Evolutionary conservation across 2,888 invertebrate genomes (phyloP), one percentile per base, ranked within the genome.

Genomic region (Dione vanillae): DNA sequence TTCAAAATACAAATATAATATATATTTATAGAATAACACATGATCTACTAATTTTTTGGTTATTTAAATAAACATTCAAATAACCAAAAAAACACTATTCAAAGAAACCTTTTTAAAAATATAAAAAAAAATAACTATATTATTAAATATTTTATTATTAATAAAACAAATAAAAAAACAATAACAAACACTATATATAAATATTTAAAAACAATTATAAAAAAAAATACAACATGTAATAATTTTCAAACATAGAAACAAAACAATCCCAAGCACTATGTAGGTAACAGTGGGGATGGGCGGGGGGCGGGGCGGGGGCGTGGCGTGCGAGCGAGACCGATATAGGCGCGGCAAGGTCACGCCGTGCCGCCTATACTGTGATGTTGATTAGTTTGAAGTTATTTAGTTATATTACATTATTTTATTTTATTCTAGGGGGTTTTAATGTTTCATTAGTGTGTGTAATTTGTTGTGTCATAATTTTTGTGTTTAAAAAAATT

Each of bases 271-370:
- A 67, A 69, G 71, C 68, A 68, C 67, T 72, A 74, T 27, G 27
- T 77, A 77, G 77, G 77, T 75, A 75, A 73, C 71, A 88, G 87
- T 85, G 87, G 85, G 83, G 86, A 80, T 86, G 86, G 90, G 91
- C 90, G 91, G 90, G 87, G 90, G 90, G 91, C 88, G 91, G 89
- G 82, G 87, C 85, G 78, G 70, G 72, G 82, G 73, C 83, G 74
- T 86, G 87, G 85, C 87, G 73, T 49, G 86, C 84, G 88, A 90
- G 87, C 84, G 87, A 78, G 90, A 87, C 83, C 79, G 83, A 67
- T 62, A 14, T n/a, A 45, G 27, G 49, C n/a, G 10, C 8, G 54
- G 72, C 77, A 73, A 72, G 69, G 69, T 73, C 74, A 62, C 67
- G 62, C 27, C 65, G 65, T 62, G 62, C 27, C 69, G 65, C 61